phyloP scores from a whole-genome alignment of 2,797 vertebrate species.

The Sebastes baramenuke region DNA sequence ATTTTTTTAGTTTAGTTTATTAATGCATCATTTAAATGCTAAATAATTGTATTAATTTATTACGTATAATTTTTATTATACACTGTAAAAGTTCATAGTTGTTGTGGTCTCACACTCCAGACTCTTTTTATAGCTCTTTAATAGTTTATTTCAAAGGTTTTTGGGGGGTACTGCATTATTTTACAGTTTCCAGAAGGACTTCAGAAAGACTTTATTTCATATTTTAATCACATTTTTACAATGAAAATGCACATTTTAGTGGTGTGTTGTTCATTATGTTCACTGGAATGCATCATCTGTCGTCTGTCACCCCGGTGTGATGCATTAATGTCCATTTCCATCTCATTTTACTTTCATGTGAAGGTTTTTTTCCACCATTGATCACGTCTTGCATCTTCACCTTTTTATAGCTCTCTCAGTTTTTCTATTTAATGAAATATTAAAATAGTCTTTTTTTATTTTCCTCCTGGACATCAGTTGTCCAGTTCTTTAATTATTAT shows the following conservation, averaged over 20 bases:
- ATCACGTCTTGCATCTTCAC: constrained; percentile 42
- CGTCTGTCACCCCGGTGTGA: constrained; percentile 29
- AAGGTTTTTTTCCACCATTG: not conserved
- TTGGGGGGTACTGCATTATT: not conserved
- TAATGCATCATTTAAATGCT: not conserved
- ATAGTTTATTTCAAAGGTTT: not conserved
- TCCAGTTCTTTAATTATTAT: constrained; percentile 17
- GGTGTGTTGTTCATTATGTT: constrained; percentile 12
- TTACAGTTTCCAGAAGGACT: not conserved
- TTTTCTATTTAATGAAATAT: not conserved
- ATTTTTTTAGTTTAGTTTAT: not conserved
- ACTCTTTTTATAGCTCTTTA: not conserved
- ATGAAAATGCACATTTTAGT: not conserved
- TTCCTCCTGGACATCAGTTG: constrained; percentile 11
- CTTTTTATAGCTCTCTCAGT: constrained; percentile 2
- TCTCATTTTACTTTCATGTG: constrained; percentile 35
- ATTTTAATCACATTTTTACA: constrained; percentile 7
- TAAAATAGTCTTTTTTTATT: not conserved
- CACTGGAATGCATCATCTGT: constrained; percentile 58
- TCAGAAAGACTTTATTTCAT: not conserved
- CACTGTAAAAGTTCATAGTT: not conserved
- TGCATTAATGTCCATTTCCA: constrained; percentile 38
- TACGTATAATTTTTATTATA: not conserved
- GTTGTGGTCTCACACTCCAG: not conserved
- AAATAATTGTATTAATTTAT: not conserved